A percentile compares a stretch with the other conserved stretches of the same genome.
These are phyloP conservation scores for Zosterops pallidus DNA, from an alignment of 2,113 vertebrate genomes.

Conservation along the genomic window DNA sequence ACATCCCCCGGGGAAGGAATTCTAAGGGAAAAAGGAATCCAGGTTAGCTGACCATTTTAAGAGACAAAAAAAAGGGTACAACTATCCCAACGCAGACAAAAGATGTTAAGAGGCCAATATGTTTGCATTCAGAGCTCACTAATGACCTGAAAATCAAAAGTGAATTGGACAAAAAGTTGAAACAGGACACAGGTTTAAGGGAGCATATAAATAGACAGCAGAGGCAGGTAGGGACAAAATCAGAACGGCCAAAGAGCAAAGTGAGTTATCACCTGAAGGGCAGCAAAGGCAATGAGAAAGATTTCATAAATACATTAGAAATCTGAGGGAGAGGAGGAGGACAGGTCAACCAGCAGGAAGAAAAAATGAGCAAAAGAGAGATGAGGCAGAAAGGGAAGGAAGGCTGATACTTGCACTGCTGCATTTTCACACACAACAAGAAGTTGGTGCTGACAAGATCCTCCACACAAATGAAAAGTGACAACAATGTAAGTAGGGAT, in stretches of 20 bases:
- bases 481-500: constrained; percentile 13
- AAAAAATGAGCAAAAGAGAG: neutral
- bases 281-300: constrained; percentile 22
- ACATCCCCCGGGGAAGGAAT: neutral
- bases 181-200: neutral
- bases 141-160: constrained; percentile 51
- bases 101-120: neutral
- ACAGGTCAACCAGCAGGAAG: neutral
- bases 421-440: neutral
- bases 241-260: neutral
- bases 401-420: neutral
- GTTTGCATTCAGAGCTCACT: constrained; percentile 51
- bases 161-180: constrained; percentile 20
- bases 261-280: neutral
- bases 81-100: neutral
- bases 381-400: neutral
- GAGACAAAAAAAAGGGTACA: neutral
- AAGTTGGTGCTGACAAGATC: neutral
- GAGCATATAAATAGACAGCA: constrained; percentile 21
- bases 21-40: constrained; percentile 41
- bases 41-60: constrained; percentile 26
- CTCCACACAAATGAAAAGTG: constrained; percentile 11
- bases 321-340: neutral
- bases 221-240: neutral
- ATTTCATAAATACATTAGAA: constrained; percentile 2